Base-by-base conservation (phyloP, 30 jellyfish, hydroid and myxozoan species). In the Chironex yamaguchii region DNA sequence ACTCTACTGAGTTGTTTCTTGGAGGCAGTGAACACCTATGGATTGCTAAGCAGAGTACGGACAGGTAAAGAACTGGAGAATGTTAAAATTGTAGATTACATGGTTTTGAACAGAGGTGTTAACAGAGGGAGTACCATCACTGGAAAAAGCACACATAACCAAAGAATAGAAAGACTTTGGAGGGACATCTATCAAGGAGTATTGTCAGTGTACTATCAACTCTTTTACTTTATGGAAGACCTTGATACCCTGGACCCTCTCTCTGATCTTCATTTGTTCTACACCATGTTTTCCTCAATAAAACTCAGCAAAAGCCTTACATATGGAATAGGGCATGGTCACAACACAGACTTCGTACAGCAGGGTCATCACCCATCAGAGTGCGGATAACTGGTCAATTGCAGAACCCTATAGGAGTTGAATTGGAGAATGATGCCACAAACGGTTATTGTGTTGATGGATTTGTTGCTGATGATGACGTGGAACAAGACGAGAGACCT, bases 131-230 rank as follows among this genome's bases (percentile, higher is more conserved):
- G 90, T 30, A 86, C 86, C 52, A 63, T 88, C 23, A 86, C 85
- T 2, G 96, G 96, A 1, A 66, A 65, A 34, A 88, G 96, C 64
- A 76, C 67, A 1, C 96, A 88, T 67, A 88, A 78, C 63, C 96
- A 86, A 34, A 65, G 96, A 25, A 87, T 87, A 2, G 93, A 87
- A 48, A 36, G 89, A 0, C 62, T 84, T 12, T 84, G 94, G 90
- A 48, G 88, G 4, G 91, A 85, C 62, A 77, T 85, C 42, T 85
- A 32, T 68, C 33, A 36, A 4, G 86, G 96, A 25, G 91, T 73
- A 14, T 66, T 58, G 67, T 24, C 79, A 27, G 48, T 22, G 28
- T 85, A 49, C 74, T 75, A 75, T 67, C 42, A 78, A 24, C 36
- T 72, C 29, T 85, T 85, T 42, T 75, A 85, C 49, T 63, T 34